phyloP scores from a whole-genome alignment of 2,797 vertebrate species.

The Crocidura indochinensis region DNA sequence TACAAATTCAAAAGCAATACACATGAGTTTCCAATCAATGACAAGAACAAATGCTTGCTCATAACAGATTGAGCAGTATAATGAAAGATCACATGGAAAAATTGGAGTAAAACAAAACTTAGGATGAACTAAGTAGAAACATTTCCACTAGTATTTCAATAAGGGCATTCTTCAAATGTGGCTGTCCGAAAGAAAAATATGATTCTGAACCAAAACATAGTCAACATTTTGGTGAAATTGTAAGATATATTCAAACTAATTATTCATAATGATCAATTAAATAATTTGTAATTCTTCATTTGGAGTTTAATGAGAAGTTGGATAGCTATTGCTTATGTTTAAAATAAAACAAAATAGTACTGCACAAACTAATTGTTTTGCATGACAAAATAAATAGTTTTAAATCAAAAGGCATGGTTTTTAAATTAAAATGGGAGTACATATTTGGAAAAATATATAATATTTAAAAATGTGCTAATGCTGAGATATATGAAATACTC shows the following conservation, averaged over 20 bases:
- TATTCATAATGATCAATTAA: neutral
- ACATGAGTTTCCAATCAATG: neutral
- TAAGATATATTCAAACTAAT: neutral
- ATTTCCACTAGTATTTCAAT: neutral
- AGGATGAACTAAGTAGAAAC: neutral
- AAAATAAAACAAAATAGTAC: conserved; percentile 26
- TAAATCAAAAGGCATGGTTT: no score
- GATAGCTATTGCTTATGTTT: neutral
- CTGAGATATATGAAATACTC: no score
- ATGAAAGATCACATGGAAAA: neutral
- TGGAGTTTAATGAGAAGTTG: neutral
- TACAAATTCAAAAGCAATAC: neutral
- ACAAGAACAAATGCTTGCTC: neutral
- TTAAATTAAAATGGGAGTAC: no score
- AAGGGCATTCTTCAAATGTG: neutral
- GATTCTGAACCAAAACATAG: neutral
- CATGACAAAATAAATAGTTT: no score
- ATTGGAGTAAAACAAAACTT: neutral
- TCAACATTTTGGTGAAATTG: accelerated
- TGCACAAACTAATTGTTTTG: no score
- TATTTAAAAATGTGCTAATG: no score
- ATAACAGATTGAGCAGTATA: neutral
- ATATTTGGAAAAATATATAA: no score
- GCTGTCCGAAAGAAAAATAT: neutral
- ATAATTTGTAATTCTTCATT: neutral